Base-by-base conservation (phyloP, 2,797 vertebrate genomes). In the Poecilia gillii region DNA sequence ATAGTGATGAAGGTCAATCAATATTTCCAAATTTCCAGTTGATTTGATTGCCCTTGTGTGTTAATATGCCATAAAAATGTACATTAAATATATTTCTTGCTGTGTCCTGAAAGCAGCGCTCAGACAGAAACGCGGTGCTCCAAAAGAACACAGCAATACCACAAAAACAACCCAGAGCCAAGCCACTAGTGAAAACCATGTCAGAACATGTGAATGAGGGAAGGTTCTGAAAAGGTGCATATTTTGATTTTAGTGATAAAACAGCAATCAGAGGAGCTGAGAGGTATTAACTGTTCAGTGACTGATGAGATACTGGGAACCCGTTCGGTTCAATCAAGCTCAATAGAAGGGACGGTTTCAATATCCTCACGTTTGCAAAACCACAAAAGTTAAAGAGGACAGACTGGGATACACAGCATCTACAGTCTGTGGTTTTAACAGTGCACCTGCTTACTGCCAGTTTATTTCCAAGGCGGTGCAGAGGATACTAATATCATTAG, bases 231-330 rank as follows among this genome's bases (percentile, higher is more conserved):
- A 94, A 91, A 93, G 84, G 83, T 88, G 85, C 89, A 92, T 92
- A 93, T 95, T 94, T 93, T 91, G 92, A 95, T 95, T 93, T 91
- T 83, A 80, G 87, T 92, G 93, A 95, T 94, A 93, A 94, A 94
- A 92, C 82, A 79, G 88, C 84, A 79, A 92, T 88, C 89, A 84
- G 76, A 73, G 78, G 76, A 84, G 77, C 68, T 85, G 80, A 79
- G 84, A 89, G 45, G 85, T 74, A 81, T 93, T 91, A 94, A 95
- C 92, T 84, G 77, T 92, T 94, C 79, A 90, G 62, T 91, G 90
- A 80, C 90, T 89, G 76, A 43, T 72, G 5, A 16, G 36, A 39
- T 20, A 25, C 39, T 23, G 72, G 28, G 16, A 73, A 75, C 74
- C 68, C 1, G 14, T 81, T 64, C 49, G 39, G 75, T 83, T 62